Base-by-base conservation (phyloP, 2,888 invertebrate species). In the Tuta absoluta region DNA sequence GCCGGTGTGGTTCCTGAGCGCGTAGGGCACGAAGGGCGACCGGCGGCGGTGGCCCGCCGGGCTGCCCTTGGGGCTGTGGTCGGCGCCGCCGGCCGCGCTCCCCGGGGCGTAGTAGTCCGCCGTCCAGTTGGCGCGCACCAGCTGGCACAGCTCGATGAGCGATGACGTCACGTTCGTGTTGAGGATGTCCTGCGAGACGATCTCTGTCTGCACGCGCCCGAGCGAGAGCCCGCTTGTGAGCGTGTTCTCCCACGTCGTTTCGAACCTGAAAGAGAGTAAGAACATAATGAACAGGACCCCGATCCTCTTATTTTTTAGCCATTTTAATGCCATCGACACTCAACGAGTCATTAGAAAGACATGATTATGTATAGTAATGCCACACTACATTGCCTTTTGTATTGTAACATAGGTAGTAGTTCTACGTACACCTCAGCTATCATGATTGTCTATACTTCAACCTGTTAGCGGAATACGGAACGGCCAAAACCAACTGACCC, bases 11-110 rank as follows among this genome's bases (percentile, higher is more conserved):
- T 99, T 99, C 77, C 95, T 95, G 67, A 99, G 90, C 11, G 97
- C 96, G 90, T 97, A 99, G 0, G 99, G 99, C 68, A 99, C 95
- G 87, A 99, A 99, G 4, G 99, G 98, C 24, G 95, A 95, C 63
- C 98, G 93, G 17, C 96, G 93, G 62, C 95, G 92, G 79, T 95
- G 95, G 0, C 93, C 93, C 57, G 93, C 92, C 66, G 93, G 93
- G 73, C 92, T 93, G 73, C 85, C 83, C 75, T 91, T 87, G 53
- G 92, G 89, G 5, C 87, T 86, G 76, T 82, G 82, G 66, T 86
- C 85, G 70, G 78, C 45, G 45, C 45, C 45, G n/a, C 17, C n/a
- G 14, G n/a, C 45, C 8, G 33, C 2, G 41, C 49, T 86, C 83
- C 84, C 86, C 53, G 85, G 87, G 63, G 89, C 85, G 76, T 95